phyloP scores from a whole-genome alignment of 2,888 invertebrate genomes.

The Phrixothrix hirtus region DNA sequence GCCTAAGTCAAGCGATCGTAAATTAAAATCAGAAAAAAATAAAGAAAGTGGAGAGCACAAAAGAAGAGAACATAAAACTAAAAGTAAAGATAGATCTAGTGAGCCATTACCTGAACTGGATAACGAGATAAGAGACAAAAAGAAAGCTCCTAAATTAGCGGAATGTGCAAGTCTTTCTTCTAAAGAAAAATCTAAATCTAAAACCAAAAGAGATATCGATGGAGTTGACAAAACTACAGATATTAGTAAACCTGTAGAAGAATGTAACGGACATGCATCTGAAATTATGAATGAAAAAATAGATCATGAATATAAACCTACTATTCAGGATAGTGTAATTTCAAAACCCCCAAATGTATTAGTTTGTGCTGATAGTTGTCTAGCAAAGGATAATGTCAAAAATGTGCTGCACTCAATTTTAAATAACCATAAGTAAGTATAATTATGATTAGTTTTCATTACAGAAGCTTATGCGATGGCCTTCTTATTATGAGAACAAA shows the following conservation, averaged over 20 bases:
- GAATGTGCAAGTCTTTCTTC: slow-evolving; percentile 6
- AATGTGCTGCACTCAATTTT: slow-evolving; percentile 69
- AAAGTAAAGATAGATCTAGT: background rate
- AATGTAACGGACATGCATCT: background rate
- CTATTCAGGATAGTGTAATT: background rate
- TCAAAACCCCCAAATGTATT: slow-evolving; percentile 79
- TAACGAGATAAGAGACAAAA: background rate
- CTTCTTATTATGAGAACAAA: no score
- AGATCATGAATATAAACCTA: background rate
- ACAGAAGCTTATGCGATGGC: no score
- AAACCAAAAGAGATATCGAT: background rate
- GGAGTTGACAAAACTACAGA: background rate
- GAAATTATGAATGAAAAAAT: background rate
- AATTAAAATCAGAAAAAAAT: slow-evolving; percentile 13
- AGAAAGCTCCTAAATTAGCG: slow-evolving; percentile 16
- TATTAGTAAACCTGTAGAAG: background rate
- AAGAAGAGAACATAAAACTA: slow-evolving; percentile 15
- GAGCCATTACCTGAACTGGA: background rate
- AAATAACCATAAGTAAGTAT: slow-evolving; percentile 69
- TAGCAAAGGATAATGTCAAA: slow-evolving; percentile 75
- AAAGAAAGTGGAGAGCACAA: slow-evolving; percentile 17
- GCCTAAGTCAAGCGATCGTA: slow-evolving; percentile 23
- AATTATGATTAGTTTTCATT: no score
- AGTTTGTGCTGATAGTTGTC: slow-evolving; percentile 78
- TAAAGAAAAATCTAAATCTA: slow-evolving; percentile 10